phyloP scores from a whole-genome alignment of 1,140 invertebrate genomes.

The Andrena cerasifolii region DNA sequence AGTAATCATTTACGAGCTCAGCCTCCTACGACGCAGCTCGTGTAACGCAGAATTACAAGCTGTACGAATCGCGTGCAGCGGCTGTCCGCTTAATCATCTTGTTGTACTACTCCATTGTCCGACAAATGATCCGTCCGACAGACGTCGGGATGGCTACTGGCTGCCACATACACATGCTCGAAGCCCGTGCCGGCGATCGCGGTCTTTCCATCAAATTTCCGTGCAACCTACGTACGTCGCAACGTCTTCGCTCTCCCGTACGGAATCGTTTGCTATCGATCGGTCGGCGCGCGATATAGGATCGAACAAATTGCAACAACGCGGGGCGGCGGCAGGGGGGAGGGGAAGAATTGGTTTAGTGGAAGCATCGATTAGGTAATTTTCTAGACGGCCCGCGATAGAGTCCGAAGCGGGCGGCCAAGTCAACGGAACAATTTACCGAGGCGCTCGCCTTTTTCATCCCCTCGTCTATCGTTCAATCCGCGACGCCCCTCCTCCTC shows the following conservation, averaged over 20 bases:
- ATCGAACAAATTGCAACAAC: neutral
- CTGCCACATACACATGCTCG: too few relatives aligned
- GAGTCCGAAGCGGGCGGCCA: neutral
- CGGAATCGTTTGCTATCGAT: conserved; percentile 7
- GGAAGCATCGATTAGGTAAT: neutral
- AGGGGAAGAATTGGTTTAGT: neutral
- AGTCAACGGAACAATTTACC: conserved; percentile 13
- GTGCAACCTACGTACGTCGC: too few relatives aligned
- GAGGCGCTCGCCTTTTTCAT: neutral
- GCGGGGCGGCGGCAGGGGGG: too few relatives aligned
- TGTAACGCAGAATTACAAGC: neutral
- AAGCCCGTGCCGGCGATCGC: neutral
- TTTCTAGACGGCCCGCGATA: neutral
- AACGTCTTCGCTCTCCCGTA: too few relatives aligned
- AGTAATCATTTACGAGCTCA: neutral
- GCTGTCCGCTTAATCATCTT: conserved; percentile 9
- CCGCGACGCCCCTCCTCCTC: neutral
- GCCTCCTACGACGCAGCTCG: neutral
- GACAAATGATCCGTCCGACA: conserved; percentile 9
- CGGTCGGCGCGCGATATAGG: neutral
- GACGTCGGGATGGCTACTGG: neutral
- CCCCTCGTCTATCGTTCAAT: neutral
- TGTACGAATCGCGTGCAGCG: neutral
- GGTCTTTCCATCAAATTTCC: neutral
- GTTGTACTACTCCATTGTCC: conserved; percentile 10